Conservation (phyloP, 2,113 vertebrate genomes). For the Lepus americanus region DNA sequence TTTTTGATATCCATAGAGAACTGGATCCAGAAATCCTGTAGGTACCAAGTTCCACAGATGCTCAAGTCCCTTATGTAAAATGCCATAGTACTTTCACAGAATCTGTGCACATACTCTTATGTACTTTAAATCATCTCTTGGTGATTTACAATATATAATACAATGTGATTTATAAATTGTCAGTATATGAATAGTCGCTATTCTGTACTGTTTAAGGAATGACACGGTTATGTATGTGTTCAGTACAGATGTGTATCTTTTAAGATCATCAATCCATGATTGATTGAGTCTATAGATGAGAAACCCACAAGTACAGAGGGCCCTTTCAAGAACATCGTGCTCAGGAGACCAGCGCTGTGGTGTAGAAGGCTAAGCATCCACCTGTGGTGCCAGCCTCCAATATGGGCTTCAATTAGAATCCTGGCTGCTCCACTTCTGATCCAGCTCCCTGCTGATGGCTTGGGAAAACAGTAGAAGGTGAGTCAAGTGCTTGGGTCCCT, state of each 20-base stretch:
- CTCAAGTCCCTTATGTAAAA: background rate
- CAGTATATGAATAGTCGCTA: background rate
- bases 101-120: background rate
- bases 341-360: too few relatives aligned
- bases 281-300: background rate
- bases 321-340: background rate
- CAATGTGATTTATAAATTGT: background rate
- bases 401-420: too few relatives aligned
- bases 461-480: too few relatives aligned
- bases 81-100: background rate
- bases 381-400: too few relatives aligned
- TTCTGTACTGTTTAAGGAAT: background rate
- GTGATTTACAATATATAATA: background rate
- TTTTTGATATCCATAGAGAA: background rate
- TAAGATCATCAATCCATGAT: background rate
- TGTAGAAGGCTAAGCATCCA: too few relatives aligned
- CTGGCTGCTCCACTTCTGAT: too few relatives aligned
- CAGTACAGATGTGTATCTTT: background rate
- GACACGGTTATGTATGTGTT: background rate
- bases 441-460: too few relatives aligned
- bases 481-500: too few relatives aligned
- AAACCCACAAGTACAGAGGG: background rate
- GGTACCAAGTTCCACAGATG: background rate
- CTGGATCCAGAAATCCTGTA: background rate
- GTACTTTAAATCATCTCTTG: background rate